Evolutionary conservation across 2,113 vertebrate species (phyloP), one percentile per base, ranked within the genome.

Genomic region (Coreoperca whiteheadi): DNA sequence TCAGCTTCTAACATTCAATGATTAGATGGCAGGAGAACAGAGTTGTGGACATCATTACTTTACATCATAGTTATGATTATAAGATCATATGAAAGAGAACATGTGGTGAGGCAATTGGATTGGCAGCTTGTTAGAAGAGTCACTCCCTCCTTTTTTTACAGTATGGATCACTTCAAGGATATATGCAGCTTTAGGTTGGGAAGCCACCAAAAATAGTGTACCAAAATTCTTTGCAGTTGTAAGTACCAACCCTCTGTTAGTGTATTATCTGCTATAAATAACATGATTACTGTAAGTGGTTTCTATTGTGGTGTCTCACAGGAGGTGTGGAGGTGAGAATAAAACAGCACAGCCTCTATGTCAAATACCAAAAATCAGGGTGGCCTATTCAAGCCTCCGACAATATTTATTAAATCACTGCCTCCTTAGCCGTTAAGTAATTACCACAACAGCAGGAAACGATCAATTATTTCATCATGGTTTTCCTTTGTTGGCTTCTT

Each of bases 361-460:
- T 84, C 43, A 53, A 73, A 75, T 72, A 84, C 57, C 77, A 59
- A 53, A 46, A 65, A 66, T 69, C 34, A 48, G 14, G 46, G 7
- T 70, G 81, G 74, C 82, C 85, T 84, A 46, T 85, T 79, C 70
- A 79, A 74, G 59, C 50, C 48, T 85, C 74, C 66, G 20, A 11
- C 30, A 30, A 56, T 76, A 4, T 81, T 84, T 57, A 66, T 64
- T 59, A 67, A 75, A 87, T 75, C 82, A 81, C n/a, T 70, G 56
- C 30, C 66, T 68, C 63, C 48, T 76, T 83, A 75, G 74, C 63
- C 4, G 37, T 85, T 83, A 74, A 43, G 57, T 61, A 80, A 92
- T 88, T 79, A 91, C 50, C 53, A 76, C 37, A 66, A 59, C 68
- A 16, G 56, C n/a, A 32, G 21, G 83, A 86, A 90, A 88, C 69